Evolutionary conservation across 2,113 vertebrate genomes (phyloP), one percentile per base, ranked within the genome.

Genomic region (Chionodraco myersi): DNA sequence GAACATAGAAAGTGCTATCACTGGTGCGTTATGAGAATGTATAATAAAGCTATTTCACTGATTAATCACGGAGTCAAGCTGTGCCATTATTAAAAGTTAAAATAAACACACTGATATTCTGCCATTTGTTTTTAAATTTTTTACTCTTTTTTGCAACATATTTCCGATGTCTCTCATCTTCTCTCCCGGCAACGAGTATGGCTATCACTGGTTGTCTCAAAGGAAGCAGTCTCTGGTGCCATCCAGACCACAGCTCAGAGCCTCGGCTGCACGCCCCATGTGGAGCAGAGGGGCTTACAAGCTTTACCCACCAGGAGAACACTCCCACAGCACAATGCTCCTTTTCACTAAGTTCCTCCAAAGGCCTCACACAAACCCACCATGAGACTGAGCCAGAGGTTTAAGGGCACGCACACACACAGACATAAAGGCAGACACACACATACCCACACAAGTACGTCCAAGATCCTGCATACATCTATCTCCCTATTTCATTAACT

Each of bases 311-410:
- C 86, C 89, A 91, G 89, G 84, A 85, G 88, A 91, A 87, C 81
- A 78, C 86, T 91, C 81, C 83, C 88, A 80, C 66, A 83, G 81
- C 89, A 95, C 94, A 95, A 94, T 93, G 90, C 88, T 90, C 80
- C 90, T 90, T 93, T 95, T 94, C 92, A 94, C 84, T 7, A 21
- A 79, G 66, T 68, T 83, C 73, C 87, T 86, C 52, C 60, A 76
- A 53, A 81, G 85, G 82, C 71, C 63, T 89, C 87, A 90, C 82
- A 88, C 83, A 90, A 87, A 86, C 79, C 85, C 81, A 87, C 68
- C 73, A 63, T 77, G 82, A 90, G 86, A 85, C 73, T 85, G 75
- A 86, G 83, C 79, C 80, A 81, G 81, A 85, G 84, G 59, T 86
- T 86, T 86, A 76, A 84, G 75, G 54, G 41, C 34, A 52, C 36